Base-by-base conservation (phyloP, 2,113 vertebrate genomes). In the Pantherophis guttatus region DNA sequence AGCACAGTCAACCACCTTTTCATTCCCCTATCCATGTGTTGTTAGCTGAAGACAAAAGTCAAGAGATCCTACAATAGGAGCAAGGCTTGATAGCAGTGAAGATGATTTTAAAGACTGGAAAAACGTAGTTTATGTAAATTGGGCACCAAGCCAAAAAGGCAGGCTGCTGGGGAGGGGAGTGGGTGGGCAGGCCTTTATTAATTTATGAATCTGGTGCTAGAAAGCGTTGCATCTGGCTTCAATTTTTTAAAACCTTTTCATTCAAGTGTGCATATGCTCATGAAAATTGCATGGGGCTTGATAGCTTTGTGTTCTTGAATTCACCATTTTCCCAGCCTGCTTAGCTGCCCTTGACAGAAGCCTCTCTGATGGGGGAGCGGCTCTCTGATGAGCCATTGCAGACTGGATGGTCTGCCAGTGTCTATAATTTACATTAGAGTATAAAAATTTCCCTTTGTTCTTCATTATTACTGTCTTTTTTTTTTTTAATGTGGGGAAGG, bases 241-340 rank as follows among this genome's bases (percentile, higher is more conserved):
- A 90, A 59, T 90, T 91, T 94, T 92, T 81, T 65, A 94, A 94
- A 87, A 53, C 87, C 58, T 75, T 12, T 87, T 90, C 91, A 91
- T 92, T 92, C 55, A 86, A 12, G 75, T 88, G 59, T 87, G 86
- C 89, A 90, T 53, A 93, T 85, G 58, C 88, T 88, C 89, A 92
- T 94, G 89, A 94, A 94, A 88, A 88, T 92, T 94, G 53, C 89
- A 94, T 90, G 33, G 39, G 54, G 26, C 52, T 90, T 87, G 88
- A 87, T 92, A 90, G 75, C 87, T 90, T 53, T 33, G 13, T n/a
- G 81, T 90, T 59, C 85, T 85, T 81, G 53, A 57, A 87, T 92
- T 62, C 87, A 81, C 39, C 75, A 52, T 29, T 75, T 75, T 29
- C 13, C 85, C 33, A 87, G 21, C 53, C 59, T 70, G 50, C 75